Conservation (phyloP, 1,140 invertebrate genomes). For the Uloborus diversus region DNA sequence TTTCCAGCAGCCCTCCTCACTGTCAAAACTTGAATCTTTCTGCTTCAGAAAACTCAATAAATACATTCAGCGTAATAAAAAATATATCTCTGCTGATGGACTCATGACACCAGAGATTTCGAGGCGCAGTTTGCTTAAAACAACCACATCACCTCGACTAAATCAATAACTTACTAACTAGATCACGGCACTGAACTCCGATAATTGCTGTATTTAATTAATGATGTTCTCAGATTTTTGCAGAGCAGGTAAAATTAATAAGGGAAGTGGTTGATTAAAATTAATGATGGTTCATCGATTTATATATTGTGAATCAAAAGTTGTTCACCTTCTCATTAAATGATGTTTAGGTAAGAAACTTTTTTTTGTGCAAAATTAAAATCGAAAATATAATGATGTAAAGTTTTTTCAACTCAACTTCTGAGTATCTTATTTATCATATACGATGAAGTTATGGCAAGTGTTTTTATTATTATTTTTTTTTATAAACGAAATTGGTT, state of each 20-base stretch:
- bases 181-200: neutral
- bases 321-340: too few species aligned
- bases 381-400: too few species aligned
- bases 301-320: too few species aligned
- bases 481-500: too few species aligned
- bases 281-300: neutral
- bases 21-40: neutral
- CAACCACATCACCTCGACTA: neutral
- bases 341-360: too few species aligned
- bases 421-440: too few species aligned
- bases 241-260: conserved; percentile 12
- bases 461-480: too few species aligned
- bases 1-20: neutral
- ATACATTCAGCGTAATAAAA: neutral
- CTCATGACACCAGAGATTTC: neutral
- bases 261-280: conserved; percentile 4
- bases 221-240: conserved; percentile 10
- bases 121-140: neutral
- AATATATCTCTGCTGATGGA: neutral
- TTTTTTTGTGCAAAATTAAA: too few species aligned
- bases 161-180: conserved; percentile 1
- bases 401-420: too few species aligned
- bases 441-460: too few species aligned
- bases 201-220: conserved; percentile 26
- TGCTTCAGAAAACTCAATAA: neutral